These are phyloP conservation scores for Falco concolor DNA, from an alignment of 2,797 vertebrate species.

Conservation along the genomic window DNA sequence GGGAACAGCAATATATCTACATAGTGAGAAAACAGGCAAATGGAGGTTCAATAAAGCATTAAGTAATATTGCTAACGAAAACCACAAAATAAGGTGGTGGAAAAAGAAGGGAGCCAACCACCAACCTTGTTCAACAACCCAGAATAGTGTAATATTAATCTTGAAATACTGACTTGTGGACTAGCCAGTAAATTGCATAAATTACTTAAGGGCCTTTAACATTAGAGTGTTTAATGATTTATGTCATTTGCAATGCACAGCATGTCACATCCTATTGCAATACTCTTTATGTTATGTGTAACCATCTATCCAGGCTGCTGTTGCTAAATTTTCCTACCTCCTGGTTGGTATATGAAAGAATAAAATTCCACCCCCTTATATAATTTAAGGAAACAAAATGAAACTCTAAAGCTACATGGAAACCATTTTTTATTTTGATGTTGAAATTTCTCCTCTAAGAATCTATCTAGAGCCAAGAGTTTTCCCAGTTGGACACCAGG, in stretches of 20 bases:
- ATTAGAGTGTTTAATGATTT: not conserved
- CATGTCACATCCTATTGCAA: not conserved
- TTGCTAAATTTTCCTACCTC: not conserved
- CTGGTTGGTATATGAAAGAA: not conserved
- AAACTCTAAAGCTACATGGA: not conserved
- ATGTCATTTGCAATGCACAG: not conserved
- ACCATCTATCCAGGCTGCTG: not conserved
- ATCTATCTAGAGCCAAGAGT: not conserved
- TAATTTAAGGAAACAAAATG: not conserved
- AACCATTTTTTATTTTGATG: not conserved
- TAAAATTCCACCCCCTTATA: not conserved
- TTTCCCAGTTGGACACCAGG: not conserved
- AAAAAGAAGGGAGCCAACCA: not conserved
- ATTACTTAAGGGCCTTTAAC: not conserved
- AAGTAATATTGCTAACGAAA: not conserved
- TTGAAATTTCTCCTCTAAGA: not conserved
- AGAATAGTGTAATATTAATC: not conserved
- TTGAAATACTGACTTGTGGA: not conserved
- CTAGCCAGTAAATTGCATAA: not conserved
- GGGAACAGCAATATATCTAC: not conserved
- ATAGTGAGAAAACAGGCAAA: not conserved
- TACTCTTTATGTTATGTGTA: not conserved
- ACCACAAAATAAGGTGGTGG: not conserved
- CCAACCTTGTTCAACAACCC: not conserved
- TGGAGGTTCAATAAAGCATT: not conserved